Evolutionary conservation across 2,888 invertebrate genomes (phyloP).

Genomic region (Volucella inanis): DNA sequence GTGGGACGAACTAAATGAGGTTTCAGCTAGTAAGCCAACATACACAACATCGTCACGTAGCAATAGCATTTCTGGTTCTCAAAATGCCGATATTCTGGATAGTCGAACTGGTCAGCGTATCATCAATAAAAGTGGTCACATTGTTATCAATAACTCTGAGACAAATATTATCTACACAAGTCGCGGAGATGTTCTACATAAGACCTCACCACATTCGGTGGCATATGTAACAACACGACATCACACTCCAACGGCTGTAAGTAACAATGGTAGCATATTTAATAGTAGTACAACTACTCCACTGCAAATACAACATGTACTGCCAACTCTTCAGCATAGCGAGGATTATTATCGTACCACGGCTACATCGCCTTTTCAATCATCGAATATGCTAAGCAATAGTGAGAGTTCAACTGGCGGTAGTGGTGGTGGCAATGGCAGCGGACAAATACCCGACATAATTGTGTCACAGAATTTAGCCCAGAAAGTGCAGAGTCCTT

Average conservation of each 20-base stretch:
- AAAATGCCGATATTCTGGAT: conserved; percentile 54
- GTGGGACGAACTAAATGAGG: conserved; percentile 96
- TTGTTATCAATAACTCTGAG: conserved; percentile 75
- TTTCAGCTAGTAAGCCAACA: conserved; percentile 79
- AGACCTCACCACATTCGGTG: conserved; percentile 71
- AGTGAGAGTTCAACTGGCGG: conserved; percentile 66
- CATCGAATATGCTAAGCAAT: conserved; percentile 60
- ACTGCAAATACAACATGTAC: conserved; percentile 81
- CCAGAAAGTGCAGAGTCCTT: conserved; percentile 74
- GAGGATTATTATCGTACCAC: conserved; percentile 85
- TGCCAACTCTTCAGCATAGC: conserved; percentile 81
- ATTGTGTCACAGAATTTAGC: conserved; percentile 80
- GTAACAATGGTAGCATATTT: conserved; percentile 61
- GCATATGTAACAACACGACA: conserved; percentile 79
- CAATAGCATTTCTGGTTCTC: conserved; percentile 60
- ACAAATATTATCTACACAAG: conserved; percentile 77
- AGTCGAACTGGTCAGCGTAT: conserved; percentile 59
- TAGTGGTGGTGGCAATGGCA: conserved; percentile 62
- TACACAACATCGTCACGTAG: conserved; percentile 57
- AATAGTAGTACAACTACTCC: conserved; percentile 76
- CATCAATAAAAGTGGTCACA: conserved; percentile 70
- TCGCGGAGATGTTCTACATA: conserved; percentile 66
- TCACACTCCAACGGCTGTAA: conserved; percentile 71
- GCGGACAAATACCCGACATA: conserved; percentile 79
- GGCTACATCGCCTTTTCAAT: conserved; percentile 85